Evolutionary conservation across 53 echinoderm and acorn worm species (phyloP).

Genomic region (Henricia sp.): DNA sequence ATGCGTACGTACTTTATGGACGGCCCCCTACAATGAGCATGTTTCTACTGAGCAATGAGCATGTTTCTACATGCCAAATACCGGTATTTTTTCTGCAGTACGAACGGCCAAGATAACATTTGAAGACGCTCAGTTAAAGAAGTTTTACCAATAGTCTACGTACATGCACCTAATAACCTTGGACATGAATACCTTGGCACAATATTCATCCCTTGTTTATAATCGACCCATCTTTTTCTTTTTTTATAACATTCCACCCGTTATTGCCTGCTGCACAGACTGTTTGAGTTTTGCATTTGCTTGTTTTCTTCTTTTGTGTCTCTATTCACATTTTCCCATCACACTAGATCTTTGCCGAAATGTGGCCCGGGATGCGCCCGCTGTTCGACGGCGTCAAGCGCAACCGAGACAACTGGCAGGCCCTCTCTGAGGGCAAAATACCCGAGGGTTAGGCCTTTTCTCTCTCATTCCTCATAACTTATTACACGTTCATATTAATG

Average conservation of each 20-base stretch:
- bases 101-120: too few relatives aligned
- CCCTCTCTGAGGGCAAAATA: slow-evolving; percentile 84
- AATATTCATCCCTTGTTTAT: too few relatives aligned
- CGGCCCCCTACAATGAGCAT: too few relatives aligned
- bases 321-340: slow-evolving; percentile 35
- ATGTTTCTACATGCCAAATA: too few relatives aligned
- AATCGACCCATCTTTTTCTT: background rate
- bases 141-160: too few relatives aligned
- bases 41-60: too few relatives aligned
- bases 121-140: too few relatives aligned
- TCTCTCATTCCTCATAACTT: slow-evolving; percentile 32
- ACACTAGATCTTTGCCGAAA: slow-evolving; percentile 85
- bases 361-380: slow-evolving; percentile 87
- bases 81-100: too few relatives aligned
- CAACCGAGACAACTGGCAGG: slow-evolving; percentile 98
- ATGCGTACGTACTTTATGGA: too few relatives aligned
- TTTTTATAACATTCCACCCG: slow-evolving; percentile 2
- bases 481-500: slow-evolving; percentile 45
- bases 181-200: too few relatives aligned
- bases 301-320: slow-evolving; percentile 55
- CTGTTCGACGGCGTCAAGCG: slow-evolving; percentile 82
- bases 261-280: slow-evolving; percentile 51
- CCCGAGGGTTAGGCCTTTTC: slow-evolving; percentile 84
- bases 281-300: slow-evolving; percentile 33
- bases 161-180: too few relatives aligned